Evolutionary conservation across 2,113 vertebrate species (phyloP), one percentile per base, ranked within the genome.

Genomic region (Grammatotria lemairii): DNA sequence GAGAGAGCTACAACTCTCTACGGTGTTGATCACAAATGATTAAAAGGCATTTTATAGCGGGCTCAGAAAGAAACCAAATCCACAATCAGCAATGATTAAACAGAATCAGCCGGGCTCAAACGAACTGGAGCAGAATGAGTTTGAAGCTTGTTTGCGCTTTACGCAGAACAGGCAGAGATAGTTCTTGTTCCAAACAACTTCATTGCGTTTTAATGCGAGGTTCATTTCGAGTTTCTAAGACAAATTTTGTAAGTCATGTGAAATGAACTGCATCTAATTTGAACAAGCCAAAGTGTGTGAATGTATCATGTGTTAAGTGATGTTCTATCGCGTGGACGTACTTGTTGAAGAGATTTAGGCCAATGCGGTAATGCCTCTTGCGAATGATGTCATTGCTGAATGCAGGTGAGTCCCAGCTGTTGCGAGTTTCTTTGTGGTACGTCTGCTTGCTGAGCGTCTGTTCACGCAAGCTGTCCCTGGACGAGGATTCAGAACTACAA

Each of bases 271-370:
- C 13, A 82, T 84, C 19, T 0, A 60, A 84, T 85, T 84, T 33
- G 9, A 75, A 60, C 21, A 45, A 86, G 23, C 16, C 14, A 47
- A 28, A 75, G 31, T 28, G 31, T 40, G n/a, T 80, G 78, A 19
- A 75, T 28, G 79, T 5, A 11, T 12, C 68, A 73, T 38, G 49
- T 80, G 19, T 31, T 4, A 11, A 1, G 26, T 38, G 35, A 53
- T 33, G 21, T 21, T 78, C 10, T 84, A 5, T 16, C 28, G 33
- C 42, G 28, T 21, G 17, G 75, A 97, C 98, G 86, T 97, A 99
- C 98, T 99, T 99, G 97, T 99, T 99, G 89, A 99, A 99, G 90
- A 99, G 98, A 91, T 99, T 99, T 78, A 99, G 97, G 28, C 98
- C 98, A 4, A 99, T 99, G 88, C 98, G 97, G 82, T 99, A 99